These are phyloP conservation scores for Myxocyprinus asiaticus DNA, from an alignment of 2,113 vertebrate genomes.

Conservation along the genomic window DNA sequence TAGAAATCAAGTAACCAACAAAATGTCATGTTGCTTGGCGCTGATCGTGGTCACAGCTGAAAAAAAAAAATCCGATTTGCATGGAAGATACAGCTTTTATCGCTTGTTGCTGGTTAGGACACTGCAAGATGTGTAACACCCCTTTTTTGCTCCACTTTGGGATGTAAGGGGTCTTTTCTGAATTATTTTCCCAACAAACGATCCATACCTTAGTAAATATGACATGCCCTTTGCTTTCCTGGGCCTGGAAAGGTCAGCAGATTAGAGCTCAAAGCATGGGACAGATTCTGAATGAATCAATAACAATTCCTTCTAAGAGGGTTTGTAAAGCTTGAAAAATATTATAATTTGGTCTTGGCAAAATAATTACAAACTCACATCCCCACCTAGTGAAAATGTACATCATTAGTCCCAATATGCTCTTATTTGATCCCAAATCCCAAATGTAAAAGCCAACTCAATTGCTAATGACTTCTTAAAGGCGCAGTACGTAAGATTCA, in stretches of 20 bases:
- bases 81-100: neutral
- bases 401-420: neutral
- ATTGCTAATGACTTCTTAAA: neutral
- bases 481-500: too few relatives aligned
- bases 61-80: neutral
- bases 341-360: neutral
- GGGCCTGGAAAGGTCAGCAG: conserved; percentile 60
- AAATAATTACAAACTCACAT: conserved; percentile 8
- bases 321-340: neutral
- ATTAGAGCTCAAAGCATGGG: conserved; percentile 53
- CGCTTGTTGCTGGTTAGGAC: neutral
- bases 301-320: conserved; percentile 13
- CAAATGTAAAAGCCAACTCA: neutral
- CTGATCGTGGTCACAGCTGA: too few relatives aligned
- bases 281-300: conserved; percentile 63
- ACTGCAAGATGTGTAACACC: neutral
- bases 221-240: conserved; percentile 63
- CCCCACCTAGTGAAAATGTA: conserved; percentile 7
- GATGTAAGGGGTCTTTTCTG: neutral
- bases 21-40: neutral
- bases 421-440: neutral
- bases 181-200: conserved; percentile 51
- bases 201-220: conserved; percentile 70
- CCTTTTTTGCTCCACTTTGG: neutral
- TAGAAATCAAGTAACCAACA: neutral